Percentiles rank a stretch among this genome's conserved stretches.
phyloP scores from a whole-genome alignment of 2,888 invertebrate genomes.

The Acleris laterana region DNA sequence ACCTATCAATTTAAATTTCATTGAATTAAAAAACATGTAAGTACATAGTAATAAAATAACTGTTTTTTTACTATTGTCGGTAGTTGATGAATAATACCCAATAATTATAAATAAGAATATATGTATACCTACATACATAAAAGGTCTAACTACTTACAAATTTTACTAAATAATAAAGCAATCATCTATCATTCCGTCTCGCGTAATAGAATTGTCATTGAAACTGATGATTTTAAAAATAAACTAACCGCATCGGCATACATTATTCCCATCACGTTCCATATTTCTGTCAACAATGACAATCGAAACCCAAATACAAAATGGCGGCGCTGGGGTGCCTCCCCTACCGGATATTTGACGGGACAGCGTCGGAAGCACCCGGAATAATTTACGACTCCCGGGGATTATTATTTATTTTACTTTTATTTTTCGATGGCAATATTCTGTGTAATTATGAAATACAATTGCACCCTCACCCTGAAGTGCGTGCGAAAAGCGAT shows the following conservation, averaged over 20 bases:
- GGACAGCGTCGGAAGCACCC: slow-evolving; percentile 68
- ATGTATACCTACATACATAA: no score
- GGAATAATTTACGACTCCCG: slow-evolving; percentile 64
- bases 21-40: no score
- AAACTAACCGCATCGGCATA: slow-evolving; percentile 44
- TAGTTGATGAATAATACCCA: no score
- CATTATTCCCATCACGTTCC: slow-evolving; percentile 51
- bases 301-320: slow-evolving; percentile 70
- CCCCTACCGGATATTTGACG: slow-evolving; percentile 68
- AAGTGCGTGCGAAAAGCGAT: slow-evolving; percentile 39
- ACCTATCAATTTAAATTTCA: no score
- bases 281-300: slow-evolving; percentile 52
- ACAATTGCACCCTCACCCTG: slow-evolving; percentile 42
- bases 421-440: slow-evolving; percentile 63
- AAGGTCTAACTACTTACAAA: no score
- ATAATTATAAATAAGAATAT: no score
- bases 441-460: slow-evolving; percentile 59
- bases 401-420: slow-evolving; percentile 69
- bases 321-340: slow-evolving; percentile 74
- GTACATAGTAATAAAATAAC: no score
- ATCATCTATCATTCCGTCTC: not conserved
- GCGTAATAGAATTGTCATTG: not conserved
- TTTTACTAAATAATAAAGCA: no score
- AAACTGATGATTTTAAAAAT: slow-evolving; percentile 40
- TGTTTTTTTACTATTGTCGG: no score